Percentiles rank a stretch among this genome's conserved stretches.
phyloP scores from a whole-genome alignment of 2,113 vertebrate genomes.

The Silurus asotus region DNA sequence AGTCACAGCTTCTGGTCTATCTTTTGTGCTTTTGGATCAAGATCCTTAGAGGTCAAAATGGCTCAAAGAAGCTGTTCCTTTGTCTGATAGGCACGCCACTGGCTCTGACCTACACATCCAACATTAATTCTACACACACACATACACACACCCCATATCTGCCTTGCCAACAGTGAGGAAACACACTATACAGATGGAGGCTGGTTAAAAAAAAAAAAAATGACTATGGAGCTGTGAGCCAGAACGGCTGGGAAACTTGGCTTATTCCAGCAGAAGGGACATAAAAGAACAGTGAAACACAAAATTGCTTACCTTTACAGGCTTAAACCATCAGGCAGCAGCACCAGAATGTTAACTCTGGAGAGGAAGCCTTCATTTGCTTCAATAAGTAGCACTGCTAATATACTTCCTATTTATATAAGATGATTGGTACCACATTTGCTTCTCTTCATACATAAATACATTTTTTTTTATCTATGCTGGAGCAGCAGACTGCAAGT shows the following conservation, averaged over 20 bases:
- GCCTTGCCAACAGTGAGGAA: slow-evolving; percentile 5
- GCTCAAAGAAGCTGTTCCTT: slow-evolving; percentile 40
- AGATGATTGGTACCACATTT: slow-evolving; percentile 18
- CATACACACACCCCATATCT: slow-evolving; percentile 11
- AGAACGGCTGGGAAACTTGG: slow-evolving; percentile 39
- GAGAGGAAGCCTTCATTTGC: slow-evolving; percentile 5
- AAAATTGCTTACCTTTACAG: slow-evolving; percentile 44
- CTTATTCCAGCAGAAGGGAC: slow-evolving; percentile 36
- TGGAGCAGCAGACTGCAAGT: slow-evolving; percentile 12
- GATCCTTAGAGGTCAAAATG: slow-evolving; percentile 28
- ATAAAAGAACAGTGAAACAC: slow-evolving; percentile 46
- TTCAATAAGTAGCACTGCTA: neutral
- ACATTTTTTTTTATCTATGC: slow-evolving; percentile 36
- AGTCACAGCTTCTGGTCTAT: slow-evolving; percentile 6
- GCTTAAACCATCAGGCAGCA: neutral
- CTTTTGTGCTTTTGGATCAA: slow-evolving; percentile 44
- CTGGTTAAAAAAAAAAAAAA: slow-evolving; percentile 17
- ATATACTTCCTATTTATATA: slow-evolving; percentile 24
- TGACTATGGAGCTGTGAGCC: slow-evolving; percentile 35
- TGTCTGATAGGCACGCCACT: slow-evolving; percentile 31
- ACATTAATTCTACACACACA: neutral
- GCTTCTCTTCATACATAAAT: slow-evolving; percentile 19
- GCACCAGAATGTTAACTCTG: slow-evolving; percentile 21
- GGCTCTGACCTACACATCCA: slow-evolving; percentile 18
- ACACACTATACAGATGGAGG: slow-evolving; percentile 20